Evolutionary conservation across 2,113 vertebrate genomes (phyloP), one percentile per base, ranked within the genome.

Genomic region (Carassius carassius): DNA sequence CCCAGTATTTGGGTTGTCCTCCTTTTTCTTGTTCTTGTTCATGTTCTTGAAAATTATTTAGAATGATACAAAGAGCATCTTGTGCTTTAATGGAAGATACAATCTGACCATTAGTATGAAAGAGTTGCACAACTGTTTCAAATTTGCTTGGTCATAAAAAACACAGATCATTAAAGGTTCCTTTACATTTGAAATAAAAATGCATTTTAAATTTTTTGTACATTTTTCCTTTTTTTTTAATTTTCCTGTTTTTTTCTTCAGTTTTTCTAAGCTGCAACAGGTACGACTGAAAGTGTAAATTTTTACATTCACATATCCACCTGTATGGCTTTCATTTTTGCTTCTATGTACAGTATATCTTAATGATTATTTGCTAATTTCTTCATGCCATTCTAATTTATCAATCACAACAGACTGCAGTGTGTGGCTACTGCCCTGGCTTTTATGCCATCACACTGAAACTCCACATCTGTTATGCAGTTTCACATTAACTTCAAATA

Each of bases 401-500:
- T 81, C 69, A 82, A 58, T 87, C 81, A 87, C 74, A 67, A 63
- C 54, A 63, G 29, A 62, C 62, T 63, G 35, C 44, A 85, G 37
- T 73, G 75, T 76, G 73, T 81, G 56, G 63, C 58, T 69, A 83
- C 83, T 67, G 85, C 51, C 41, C 73, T 80, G 79, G 74, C 60
- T 87, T 89, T 86, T 73, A 87, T 63, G 73, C 65, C 77, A 58
- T 87, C 89, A 90, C 81, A 85, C 60, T 88, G 77, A 86, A 85
- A 84, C 69, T 86, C 58, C 79, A 78, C 84, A 78, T 85, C 84
- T 86, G 85, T 89, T 76, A 89, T 77, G 62, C 80, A 89, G 73
- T 77, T 73, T 74, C 83, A 78, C 87, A 85, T 86, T 89, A 87
- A 90, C 82, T 89, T 88, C 86, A 89, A 85, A 91, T 90, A 90